A percentile compares a stretch with the other conserved stretches of the same genome.
Evolutionary conservation across 1,140 invertebrate genomes (phyloP).

Genomic region (Saccostrea cuccullata): DNA sequence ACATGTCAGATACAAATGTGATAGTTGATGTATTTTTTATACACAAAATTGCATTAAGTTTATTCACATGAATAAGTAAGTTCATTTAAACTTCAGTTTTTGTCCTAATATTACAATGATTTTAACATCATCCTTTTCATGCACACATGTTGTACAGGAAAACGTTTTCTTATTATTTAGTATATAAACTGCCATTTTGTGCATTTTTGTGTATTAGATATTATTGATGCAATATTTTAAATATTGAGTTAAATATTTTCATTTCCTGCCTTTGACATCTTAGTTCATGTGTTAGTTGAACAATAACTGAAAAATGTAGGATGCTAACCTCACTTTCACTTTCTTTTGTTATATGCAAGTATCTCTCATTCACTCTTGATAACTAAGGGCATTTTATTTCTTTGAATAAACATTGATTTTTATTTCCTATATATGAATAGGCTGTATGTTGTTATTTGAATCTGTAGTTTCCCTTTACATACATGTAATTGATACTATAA

Average conservation of each 20-base stretch:
- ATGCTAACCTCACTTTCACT: background rate
- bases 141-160: background rate
- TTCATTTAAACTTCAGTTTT: background rate
- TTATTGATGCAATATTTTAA: constrained; percentile 28
- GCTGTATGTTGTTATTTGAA: no score
- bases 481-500: background rate
- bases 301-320: background rate
- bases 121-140: background rate
- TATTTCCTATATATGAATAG: background rate
- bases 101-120: background rate
- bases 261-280: background rate
- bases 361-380: background rate
- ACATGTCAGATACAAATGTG: background rate
- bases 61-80: background rate
- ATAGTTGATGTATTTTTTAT: background rate
- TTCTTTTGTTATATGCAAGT: background rate
- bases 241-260: background rate
- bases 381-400: constrained; percentile 1
- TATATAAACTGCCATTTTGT: constrained; percentile 20
- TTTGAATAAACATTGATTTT: background rate
- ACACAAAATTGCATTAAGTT: background rate
- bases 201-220: constrained; percentile 1
- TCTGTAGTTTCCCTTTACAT: background rate
- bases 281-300: background rate
- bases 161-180: background rate